A percentile compares a stretch with the other conserved stretches of the same genome.
phyloP scores from a whole-genome alignment of 2,113 vertebrate species.

The Thamnaconus septentrionalis region DNA sequence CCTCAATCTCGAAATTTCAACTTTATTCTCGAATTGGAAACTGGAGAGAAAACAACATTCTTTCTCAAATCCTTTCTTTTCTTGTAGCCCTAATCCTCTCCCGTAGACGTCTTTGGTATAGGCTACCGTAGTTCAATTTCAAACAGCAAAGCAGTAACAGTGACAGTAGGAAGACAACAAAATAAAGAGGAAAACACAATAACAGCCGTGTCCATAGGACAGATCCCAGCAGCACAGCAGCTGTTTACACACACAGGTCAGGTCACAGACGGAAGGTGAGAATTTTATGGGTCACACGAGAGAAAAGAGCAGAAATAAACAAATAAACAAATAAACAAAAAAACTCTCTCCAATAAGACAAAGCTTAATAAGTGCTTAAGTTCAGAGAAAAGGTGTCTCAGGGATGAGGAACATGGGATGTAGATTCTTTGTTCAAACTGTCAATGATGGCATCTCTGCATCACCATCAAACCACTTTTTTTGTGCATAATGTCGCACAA shows the following conservation, averaged over 20 bases:
- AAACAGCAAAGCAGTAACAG: constrained; percentile 57
- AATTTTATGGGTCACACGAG: constrained; percentile 25
- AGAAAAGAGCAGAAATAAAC: constrained; percentile 24
- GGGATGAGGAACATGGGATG: no score
- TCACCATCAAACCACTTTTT: no score
- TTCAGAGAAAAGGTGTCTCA: no score
- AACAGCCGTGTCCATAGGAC: constrained; percentile 30
- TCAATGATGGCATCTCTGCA: no score
- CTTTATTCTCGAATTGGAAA: no score
- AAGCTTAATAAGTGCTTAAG: no score
- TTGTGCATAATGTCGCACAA: no score
- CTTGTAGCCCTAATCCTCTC: background rate
- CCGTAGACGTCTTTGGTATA: background rate
- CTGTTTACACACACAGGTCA: constrained; percentile 20
- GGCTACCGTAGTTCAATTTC: constrained; percentile 15
- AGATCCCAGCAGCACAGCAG: constrained; percentile 64
- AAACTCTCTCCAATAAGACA: background rate
- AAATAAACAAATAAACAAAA: background rate
- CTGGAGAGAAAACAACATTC: background rate
- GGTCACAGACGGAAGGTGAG: constrained; percentile 31
- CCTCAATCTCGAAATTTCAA: background rate
- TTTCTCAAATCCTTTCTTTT: background rate
- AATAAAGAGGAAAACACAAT: constrained; percentile 55
- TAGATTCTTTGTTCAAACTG: no score
- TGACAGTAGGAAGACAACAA: constrained; percentile 58